Base-by-base conservation (phyloP, 2,797 vertebrate genomes). In the Phaenicophaeus curvirostris region DNA sequence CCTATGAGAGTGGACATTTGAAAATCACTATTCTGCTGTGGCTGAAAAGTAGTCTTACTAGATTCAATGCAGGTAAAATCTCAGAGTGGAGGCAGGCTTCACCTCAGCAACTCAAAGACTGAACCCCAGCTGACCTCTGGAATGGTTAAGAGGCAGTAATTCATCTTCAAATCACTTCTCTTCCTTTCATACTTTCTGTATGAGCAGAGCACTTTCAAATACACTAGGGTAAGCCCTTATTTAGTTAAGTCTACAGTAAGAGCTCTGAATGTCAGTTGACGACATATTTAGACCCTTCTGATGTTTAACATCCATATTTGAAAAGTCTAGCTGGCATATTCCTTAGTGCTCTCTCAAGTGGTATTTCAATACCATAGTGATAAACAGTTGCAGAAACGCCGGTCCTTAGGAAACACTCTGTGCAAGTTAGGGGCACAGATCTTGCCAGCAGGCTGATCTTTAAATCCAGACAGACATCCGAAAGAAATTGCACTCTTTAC, bases 371-470 rank as follows among this genome's bases (percentile, higher is more conserved):
- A 24, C 76, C 76, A 59, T 12, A 66, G 57, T 0, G 0, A 68
- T 80, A 54, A 74, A 27, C 28, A 4, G 13, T 12, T 91, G 51
- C 81, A 27, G 86, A 55, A 85, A 74, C 74, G 76, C 7, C 18
- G 35, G 89, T 90, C 75, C 72, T 84, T 15, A 28, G 23, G 35
- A 37, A 51, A 84, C 85, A 72, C 46, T 23, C 25, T 28, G 1
- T 58, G 6, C 28, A 71, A 53, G 54, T 51, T 51, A 41, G 39
- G 42, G 91, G 53, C 73, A 66, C 37, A 31, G 39, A 30, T 46
- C 68, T 54, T 33, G 71, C n/a, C 44, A 82, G 68, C 71, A 94
- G 74, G 65, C 37, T 93, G 87, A 84, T 66, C 81, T 89, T 82
- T 76, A 90, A 82, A 92, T 53, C 25, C 71, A 82, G 63, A 50